These are phyloP conservation scores for Ciconia nigra DNA, from an alignment of 2,797 vertebrate genomes.

Conservation along the genomic window DNA sequence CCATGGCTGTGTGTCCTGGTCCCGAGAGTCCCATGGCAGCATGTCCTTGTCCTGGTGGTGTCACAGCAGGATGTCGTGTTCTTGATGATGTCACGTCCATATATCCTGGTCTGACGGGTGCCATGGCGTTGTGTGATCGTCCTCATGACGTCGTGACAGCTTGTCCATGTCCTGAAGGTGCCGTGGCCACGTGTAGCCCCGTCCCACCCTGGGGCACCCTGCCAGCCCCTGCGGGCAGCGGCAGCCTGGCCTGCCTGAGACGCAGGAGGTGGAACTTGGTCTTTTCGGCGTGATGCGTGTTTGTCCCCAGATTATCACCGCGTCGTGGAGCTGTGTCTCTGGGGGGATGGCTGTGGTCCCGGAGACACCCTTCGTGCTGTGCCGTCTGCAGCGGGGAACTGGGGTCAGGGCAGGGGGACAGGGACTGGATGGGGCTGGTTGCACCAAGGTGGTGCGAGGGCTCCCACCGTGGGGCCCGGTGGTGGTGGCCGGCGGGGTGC, in stretches of 20 bases:
- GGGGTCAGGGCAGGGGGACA: no score
- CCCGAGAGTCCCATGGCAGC: no score
- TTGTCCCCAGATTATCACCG: background rate
- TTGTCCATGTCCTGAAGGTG: background rate
- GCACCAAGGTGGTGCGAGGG: background rate
- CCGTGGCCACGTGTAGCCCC: background rate
- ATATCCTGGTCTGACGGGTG: background rate
- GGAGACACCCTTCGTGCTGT: background rate
- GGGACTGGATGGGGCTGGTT: background rate
- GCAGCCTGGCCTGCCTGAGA: accelerated
- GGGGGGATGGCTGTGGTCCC: background rate
- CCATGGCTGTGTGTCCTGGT: no score
- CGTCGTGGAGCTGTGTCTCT: accelerated
- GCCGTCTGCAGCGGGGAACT: accelerated
- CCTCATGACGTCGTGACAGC: background rate
- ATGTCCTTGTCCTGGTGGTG: background rate
- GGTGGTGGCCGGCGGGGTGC: background rate
- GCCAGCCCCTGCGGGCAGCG: background rate
- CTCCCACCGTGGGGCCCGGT: accelerated
- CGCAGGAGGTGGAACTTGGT: background rate
- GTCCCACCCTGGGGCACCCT: accelerated
- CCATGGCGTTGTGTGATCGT: background rate
- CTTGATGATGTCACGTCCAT: background rate
- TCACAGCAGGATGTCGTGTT: background rate
- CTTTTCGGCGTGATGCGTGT: accelerated